These are phyloP conservation scores for Pseudoatta argentina DNA, from an alignment of 1,140 invertebrate genomes.

Conservation along the genomic window DNA sequence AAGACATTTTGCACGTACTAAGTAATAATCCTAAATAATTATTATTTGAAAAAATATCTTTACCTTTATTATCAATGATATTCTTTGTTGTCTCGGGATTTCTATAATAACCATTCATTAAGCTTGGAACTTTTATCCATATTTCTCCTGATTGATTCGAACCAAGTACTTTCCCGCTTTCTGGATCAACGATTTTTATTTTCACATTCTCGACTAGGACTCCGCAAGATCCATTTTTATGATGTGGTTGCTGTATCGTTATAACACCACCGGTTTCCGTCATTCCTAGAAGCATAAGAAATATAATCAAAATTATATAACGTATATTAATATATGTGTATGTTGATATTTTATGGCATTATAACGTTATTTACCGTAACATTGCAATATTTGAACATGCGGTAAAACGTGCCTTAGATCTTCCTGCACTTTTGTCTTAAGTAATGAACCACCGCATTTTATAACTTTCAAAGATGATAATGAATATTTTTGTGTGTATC, in stretches of 20 bases:
- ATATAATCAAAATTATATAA: neutral
- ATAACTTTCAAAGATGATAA: slow-evolving; percentile 67
- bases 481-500: neutral
- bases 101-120: slow-evolving; percentile 85
- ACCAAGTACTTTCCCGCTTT: slow-evolving; percentile 80
- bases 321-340: neutral
- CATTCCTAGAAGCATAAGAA: slow-evolving; percentile 28
- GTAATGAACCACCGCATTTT: slow-evolving; percentile 76
- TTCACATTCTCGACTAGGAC: slow-evolving; percentile 63
- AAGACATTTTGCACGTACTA: neutral
- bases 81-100: slow-evolving; percentile 87
- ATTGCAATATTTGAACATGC: slow-evolving; percentile 61
- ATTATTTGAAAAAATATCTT: neutral
- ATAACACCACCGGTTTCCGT: slow-evolving; percentile 73
- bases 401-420: slow-evolving; percentile 57
- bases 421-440: slow-evolving; percentile 66
- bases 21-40: neutral
- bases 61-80: slow-evolving; percentile 82
- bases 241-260: neutral
- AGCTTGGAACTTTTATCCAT: slow-evolving; percentile 79
- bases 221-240: slow-evolving; percentile 78
- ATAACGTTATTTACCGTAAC: slow-evolving; percentile 72
- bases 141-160: slow-evolving; percentile 86
- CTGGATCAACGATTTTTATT: slow-evolving; percentile 82
- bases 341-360: neutral